Evolutionary conservation across 1,140 invertebrate genomes (phyloP), one percentile per base, ranked within the genome.

Genomic region (Lethrus apterus): DNA sequence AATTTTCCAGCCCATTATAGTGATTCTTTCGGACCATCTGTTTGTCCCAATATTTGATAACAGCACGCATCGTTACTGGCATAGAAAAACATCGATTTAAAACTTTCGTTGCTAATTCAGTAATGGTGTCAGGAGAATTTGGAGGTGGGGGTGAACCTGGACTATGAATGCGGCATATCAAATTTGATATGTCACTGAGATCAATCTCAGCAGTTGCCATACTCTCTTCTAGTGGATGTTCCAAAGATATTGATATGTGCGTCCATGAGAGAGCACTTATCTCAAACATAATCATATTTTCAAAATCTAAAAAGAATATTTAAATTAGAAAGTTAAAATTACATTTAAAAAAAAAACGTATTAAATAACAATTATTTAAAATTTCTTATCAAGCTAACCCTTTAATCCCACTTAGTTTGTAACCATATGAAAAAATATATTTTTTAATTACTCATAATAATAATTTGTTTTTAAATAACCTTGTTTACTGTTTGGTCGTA

Each of bases 151-250:
- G 55, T 9, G 58, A 54, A n/a, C 60, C 58, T 2, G 62, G 60
- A 51, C 55, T 64, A 64, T 79, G 74, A 58, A 76, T 60, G 21
- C 68, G 68, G 71, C 68, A 93, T 59, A 64, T 77, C 67, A 69
- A 80, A 75, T 60, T 81, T 0, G 83, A 83, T 8, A 86, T 79
- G 57, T 94, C 90, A 9, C 79, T 75, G 18, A 98, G 66, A 64
- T 95, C 84, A 44, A 98, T 72, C 61, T 96, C 92, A 10, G 88
- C 85, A 0, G 92, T 95, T 0, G 91, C 86, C 77, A 96, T 83
- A 46, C 84, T 86, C 64, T 95, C 90, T 59, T 94, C 87, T 18
- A 86, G 72, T 0, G 93, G 93, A 72, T 97, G 91, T 64, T 96
- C 91, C 64, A 98, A 80, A 20, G 87, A 86, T 3, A 97, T 79